phyloP scores from a whole-genome alignment of 2,888 invertebrate genomes.

The Ferdinandea cuprea region DNA sequence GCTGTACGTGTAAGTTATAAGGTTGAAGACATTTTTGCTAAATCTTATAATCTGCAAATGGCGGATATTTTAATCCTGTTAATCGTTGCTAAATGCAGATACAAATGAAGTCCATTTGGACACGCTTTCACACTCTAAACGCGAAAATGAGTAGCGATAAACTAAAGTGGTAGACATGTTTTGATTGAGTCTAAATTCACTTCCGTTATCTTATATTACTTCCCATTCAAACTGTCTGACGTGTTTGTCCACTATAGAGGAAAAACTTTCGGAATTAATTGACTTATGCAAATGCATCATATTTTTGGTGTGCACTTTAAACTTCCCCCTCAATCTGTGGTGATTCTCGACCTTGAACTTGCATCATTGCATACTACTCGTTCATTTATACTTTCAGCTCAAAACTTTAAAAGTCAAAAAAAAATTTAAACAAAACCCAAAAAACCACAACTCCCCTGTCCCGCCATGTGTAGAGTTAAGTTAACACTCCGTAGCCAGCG shows the following conservation, averaged over 20 bases:
- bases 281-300: neutral
- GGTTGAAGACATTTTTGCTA: too few species aligned
- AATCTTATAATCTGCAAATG: too few species aligned
- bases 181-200: neutral
- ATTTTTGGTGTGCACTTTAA: neutral
- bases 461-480: conserved; percentile 11
- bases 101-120: neutral
- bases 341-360: conserved; percentile 72
- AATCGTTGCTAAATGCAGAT: too few species aligned
- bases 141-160: conserved; percentile 1
- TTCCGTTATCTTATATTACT: conserved; percentile 12
- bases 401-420: conserved; percentile 72
- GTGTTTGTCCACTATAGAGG: neutral
- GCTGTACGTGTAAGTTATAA: too few species aligned
- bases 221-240: conserved; percentile 5
- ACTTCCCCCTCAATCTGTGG: conserved; percentile 10
- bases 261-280: conserved; percentile 6
- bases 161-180: neutral
- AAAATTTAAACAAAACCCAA: conserved; percentile 14
- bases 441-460: conserved; percentile 3
- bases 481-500: conserved; percentile 29
- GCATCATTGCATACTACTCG: conserved; percentile 62
- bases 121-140: neutral
- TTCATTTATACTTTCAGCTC: conserved; percentile 61
- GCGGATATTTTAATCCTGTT: too few species aligned